Base-by-base conservation (phyloP, 2,797 vertebrate species). In the Ctenosaura bakeri region DNA sequence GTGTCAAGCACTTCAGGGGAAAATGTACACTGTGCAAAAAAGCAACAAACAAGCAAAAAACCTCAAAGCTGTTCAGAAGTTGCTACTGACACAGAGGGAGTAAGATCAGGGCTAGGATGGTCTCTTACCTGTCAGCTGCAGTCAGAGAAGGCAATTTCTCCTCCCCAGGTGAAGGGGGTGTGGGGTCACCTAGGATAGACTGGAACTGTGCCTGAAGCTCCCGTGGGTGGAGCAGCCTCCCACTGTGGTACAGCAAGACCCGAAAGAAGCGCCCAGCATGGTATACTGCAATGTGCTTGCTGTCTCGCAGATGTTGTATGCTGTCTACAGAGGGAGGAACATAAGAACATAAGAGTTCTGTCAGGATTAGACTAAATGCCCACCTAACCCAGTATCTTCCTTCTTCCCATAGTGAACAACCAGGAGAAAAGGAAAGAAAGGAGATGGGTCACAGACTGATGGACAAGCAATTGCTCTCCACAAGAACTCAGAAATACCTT, bases 151-250 rank as follows among this genome's bases (percentile, higher is more conserved):
- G 98, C 46, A 99, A 96, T 69, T 98, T 98, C 83, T 97, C 98
- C 93, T 99, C 98, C 22, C 98, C 98, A 14, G 97, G 95, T 14
- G 88, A 96, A 6, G 98, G 97, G 0, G 96, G 87, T 1, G 97
- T 95, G 0, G 97, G 84, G 94, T 99, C 98, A 0, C 98, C 98
- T 3, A 99, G 96, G 92, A 99, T 98, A 73, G 95, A 95, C 94
- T 99, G 98, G 83, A 99, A 97, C 90, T 99, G 98, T 74, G 97
- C 97, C 95, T 99, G 98, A 16, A 99, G 98, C 93, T 98, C 98
- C 16, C 98, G 93, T 0, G 98, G 98, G 3, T 96, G 97, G 32
- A 99, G 97, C 77, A 99, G 96, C 85, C 97, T 96, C 74, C 98
- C 98, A 0, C 97, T 97, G 10, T 97, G 96, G 94, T 99, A 98